Evolutionary conservation across 2,113 vertebrate genomes (phyloP).

Genomic region (Sterna hirundo): DNA sequence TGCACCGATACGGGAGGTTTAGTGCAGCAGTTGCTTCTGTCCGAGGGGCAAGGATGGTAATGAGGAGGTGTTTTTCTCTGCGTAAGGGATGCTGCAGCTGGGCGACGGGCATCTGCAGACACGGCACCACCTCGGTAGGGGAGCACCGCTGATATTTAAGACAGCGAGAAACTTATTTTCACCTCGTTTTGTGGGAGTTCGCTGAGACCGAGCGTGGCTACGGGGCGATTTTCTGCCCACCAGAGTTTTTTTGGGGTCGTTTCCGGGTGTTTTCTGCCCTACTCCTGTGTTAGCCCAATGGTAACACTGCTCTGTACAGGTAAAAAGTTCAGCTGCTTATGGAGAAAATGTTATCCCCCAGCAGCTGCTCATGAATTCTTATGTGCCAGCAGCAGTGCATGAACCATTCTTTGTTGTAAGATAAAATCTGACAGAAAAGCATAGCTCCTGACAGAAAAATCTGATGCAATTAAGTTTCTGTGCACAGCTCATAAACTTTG

Average conservation of each 20-base stretch:
- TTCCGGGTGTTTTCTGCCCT: neutral
- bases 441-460: slow-evolving; percentile 57
- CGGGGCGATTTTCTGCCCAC: rapidly evolving
- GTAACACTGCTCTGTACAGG: neutral
- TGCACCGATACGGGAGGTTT: neutral
- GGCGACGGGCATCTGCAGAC: neutral
- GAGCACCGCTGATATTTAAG: neutral
- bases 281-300: neutral
- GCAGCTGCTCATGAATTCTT: slow-evolving; percentile 61
- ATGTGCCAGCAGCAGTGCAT: slow-evolving; percentile 56
- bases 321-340: slow-evolving; percentile 57
- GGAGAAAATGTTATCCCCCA: slow-evolving; percentile 52
- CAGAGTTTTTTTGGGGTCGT: neutral
- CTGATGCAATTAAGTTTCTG: slow-evolving; percentile 65
- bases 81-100: no score
- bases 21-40: neutral
- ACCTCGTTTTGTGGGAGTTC: neutral
- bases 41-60: neutral
- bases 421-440: slow-evolving; percentile 65
- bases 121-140: neutral
- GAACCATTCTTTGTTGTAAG: slow-evolving; percentile 58
- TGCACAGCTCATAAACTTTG: slow-evolving; percentile 63
- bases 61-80: neutral
- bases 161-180: neutral
- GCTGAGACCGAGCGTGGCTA: neutral